A percentile compares a stretch with the other conserved stretches of the same genome.
Evolutionary conservation across 1,140 invertebrate genomes (phyloP).

Genomic region (Eufriesea mexicana): DNA sequence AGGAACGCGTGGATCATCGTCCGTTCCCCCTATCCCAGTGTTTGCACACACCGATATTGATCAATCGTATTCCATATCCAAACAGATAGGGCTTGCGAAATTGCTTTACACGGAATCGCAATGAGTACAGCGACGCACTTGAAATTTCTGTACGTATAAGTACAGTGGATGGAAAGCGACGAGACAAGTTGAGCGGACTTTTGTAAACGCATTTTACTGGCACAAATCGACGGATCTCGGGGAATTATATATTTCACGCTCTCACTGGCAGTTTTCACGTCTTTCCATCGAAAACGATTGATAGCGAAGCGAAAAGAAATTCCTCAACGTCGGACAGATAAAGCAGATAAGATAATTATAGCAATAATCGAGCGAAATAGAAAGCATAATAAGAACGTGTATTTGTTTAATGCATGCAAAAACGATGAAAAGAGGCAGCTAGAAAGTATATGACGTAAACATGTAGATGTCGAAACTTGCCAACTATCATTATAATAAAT

Average conservation of each 20-base stretch:
- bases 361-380: too few species aligned
- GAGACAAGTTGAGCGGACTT: not conserved
- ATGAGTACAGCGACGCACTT: conserved; percentile 27
- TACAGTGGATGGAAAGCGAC: conserved; percentile 7
- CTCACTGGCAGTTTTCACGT: not conserved
- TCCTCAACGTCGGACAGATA: too few species aligned
- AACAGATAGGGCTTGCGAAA: conserved; percentile 62
- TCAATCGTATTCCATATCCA: conserved; percentile 64
- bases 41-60: conserved; percentile 32
- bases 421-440: too few species aligned
- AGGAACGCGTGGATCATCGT: not conserved
- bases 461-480: too few species aligned
- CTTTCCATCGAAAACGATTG: not conserved
- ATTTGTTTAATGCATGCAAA: too few species aligned
- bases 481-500: too few species aligned
- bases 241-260: conserved; percentile 13
- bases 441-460: too few species aligned
- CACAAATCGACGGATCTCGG: not conserved
- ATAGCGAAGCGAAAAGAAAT: not conserved
- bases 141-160: conserved; percentile 43
- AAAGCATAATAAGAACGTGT: too few species aligned
- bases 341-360: too few species aligned
- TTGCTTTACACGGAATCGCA: conserved; percentile 39
- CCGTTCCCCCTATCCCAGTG: conserved; percentile 2
- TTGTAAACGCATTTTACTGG: not conserved